These are phyloP conservation scores for Prunella himalayana DNA, from an alignment of 2,113 vertebrate genomes.

Conservation along the genomic window DNA sequence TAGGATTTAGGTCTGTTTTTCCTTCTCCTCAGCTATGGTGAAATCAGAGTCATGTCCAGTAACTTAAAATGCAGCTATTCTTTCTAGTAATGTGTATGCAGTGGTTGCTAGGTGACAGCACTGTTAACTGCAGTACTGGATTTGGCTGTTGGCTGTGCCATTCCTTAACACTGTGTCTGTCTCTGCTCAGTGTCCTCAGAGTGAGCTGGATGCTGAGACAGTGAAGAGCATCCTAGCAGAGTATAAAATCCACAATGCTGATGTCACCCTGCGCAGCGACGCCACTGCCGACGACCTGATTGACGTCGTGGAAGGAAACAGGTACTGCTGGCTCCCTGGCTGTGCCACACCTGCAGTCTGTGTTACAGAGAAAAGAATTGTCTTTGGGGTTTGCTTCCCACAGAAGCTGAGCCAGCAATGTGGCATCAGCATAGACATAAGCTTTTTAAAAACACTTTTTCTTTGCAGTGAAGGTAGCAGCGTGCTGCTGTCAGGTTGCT, in stretches of 20 bases:
- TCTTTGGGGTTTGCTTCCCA: not conserved
- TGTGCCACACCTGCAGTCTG: not conserved
- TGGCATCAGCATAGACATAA: not conserved
- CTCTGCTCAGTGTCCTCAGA: conserved; percentile 84
- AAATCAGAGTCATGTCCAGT: not conserved
- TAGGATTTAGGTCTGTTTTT: not conserved
- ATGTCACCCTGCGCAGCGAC: conserved; percentile 92
- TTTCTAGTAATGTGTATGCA: not conserved
- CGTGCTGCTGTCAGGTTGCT: not conserved
- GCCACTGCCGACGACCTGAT: conserved; percentile 96
- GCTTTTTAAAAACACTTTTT: not conserved
- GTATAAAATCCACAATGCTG: conserved; percentile 97
- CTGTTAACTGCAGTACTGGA: not conserved
- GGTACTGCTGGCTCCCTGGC: conserved; percentile 68
- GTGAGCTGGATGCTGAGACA: conserved; percentile 89
- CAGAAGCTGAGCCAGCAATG: not conserved
- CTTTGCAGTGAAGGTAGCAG: not conserved
- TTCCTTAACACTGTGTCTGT: not conserved
- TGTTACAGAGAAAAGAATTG: not conserved
- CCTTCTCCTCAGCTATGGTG: not conserved
- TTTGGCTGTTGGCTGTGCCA: not conserved
- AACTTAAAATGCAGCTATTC: not conserved
- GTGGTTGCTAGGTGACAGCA: not conserved
- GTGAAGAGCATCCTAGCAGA: conserved; percentile 96
- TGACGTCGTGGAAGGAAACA: conserved; percentile 95